phyloP scores from a whole-genome alignment of 1,140 invertebrate genomes.

The Lepidotrigona ventralis region DNA sequence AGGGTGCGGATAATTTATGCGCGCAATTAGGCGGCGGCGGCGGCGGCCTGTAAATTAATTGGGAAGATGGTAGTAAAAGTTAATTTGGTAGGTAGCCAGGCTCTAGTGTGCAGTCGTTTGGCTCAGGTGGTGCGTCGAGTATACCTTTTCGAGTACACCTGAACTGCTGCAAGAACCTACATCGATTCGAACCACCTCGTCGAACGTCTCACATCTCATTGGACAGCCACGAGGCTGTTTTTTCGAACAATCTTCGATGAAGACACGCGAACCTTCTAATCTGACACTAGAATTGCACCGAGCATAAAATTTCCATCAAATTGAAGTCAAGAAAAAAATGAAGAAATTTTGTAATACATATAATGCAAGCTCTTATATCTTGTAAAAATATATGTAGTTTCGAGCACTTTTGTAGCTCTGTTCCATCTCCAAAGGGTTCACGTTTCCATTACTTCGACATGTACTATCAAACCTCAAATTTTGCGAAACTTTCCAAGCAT shows the following conservation, averaged over 20 bases:
- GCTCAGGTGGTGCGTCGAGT: slow-evolving; percentile 71
- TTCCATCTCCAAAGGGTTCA: neutral
- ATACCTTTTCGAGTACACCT: slow-evolving; percentile 18
- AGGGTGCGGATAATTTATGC: slow-evolving; percentile 74
- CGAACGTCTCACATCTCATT: too few relatives aligned
- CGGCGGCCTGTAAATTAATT: slow-evolving; percentile 77
- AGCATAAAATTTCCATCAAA: neutral
- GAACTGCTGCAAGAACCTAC: slow-evolving; percentile 60
- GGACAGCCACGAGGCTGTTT: too few relatives aligned
- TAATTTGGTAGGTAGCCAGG: slow-evolving; percentile 75
- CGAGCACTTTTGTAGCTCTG: too few relatives aligned
- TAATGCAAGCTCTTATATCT: too few relatives aligned
- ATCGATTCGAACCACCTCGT: slow-evolving; percentile 7
- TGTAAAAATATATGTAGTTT: too few relatives aligned
- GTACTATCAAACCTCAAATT: neutral
- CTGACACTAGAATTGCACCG: too few relatives aligned
- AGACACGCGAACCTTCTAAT: too few relatives aligned
- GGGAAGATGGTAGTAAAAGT: slow-evolving; percentile 78
- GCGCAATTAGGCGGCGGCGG: slow-evolving; percentile 72
- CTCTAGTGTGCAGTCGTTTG: slow-evolving; percentile 66
- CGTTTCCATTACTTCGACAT: neutral
- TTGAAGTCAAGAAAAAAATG: too few relatives aligned
- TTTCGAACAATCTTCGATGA: slow-evolving; percentile 24
- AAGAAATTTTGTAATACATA: too few relatives aligned
- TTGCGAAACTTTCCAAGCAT: neutral